Percentiles rank a stretch among this genome's conserved stretches.
Evolutionary conservation across 2,888 invertebrate species (phyloP).

Genomic region (Deroplatys truncata): DNA sequence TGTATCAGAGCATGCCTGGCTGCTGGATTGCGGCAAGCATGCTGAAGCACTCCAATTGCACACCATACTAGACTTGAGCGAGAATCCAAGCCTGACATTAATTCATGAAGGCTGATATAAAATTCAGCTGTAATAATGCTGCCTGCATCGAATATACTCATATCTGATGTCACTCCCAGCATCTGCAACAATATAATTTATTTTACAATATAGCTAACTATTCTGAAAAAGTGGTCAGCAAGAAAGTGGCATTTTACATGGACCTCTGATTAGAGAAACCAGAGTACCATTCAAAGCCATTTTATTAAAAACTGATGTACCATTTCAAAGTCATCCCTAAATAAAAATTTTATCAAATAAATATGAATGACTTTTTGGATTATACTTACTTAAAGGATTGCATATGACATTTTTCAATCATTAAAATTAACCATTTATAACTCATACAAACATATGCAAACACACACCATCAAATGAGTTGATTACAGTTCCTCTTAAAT

Average conservation of each 20-base stretch:
- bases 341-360: background rate
- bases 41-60: conserved; percentile 59
- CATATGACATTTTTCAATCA: too few relatives aligned
- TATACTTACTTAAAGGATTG: too few relatives aligned
- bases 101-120: conserved; percentile 62
- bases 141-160: conserved; percentile 63
- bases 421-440: too few relatives aligned
- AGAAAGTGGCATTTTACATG: background rate
- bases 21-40: conserved; percentile 58
- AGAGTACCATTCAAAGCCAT: background rate
- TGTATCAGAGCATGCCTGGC: conserved; percentile 61
- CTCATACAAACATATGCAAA: too few relatives aligned
- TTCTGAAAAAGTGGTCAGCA: background rate
- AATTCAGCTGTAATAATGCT: conserved; percentile 60
- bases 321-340: background rate
- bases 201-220: background rate
- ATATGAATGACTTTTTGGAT: background rate
- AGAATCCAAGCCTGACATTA: conserved; percentile 55
- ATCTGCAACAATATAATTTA: conserved; percentile 47
- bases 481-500: too few relatives aligned
- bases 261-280: background rate
- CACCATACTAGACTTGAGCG: conserved; percentile 58
- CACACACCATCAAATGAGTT: too few relatives aligned
- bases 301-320: too few relatives aligned
- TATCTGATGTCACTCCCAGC: conserved; percentile 59